Evolutionary conservation across 2,888 invertebrate species (phyloP).

Genomic region (Eubasilissa splendida): DNA sequence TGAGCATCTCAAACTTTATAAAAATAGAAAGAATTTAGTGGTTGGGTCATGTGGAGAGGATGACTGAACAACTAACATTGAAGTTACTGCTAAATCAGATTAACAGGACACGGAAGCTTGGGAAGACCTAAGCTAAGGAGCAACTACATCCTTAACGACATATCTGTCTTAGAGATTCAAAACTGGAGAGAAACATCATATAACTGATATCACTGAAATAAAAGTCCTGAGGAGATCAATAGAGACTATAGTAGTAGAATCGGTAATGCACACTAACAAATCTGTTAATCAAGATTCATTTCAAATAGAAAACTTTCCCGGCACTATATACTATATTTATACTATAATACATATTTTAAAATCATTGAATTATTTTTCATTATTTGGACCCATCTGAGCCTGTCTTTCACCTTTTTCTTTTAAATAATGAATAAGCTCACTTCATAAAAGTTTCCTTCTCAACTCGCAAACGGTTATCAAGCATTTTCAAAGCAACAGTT

Average conservation of each 20-base stretch:
- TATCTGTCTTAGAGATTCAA: too few relatives aligned
- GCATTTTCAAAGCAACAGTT: constrained; percentile 73
- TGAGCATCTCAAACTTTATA: too few relatives aligned
- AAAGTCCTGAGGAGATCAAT: too few relatives aligned
- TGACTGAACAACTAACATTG: too few relatives aligned
- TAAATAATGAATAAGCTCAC: constrained; percentile 40
- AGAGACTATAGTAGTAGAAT: not conserved
- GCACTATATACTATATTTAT: not conserved
- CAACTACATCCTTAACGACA: too few relatives aligned
- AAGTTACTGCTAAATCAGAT: too few relatives aligned
- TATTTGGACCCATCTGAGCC: not conserved
- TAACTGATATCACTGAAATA: too few relatives aligned
- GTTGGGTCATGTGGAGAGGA: too few relatives aligned
- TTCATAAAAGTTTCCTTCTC: constrained; percentile 70
- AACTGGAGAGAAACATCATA: too few relatives aligned
- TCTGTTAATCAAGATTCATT: not conserved
- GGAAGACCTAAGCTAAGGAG: too few relatives aligned
- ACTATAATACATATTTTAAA: not conserved
- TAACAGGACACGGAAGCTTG: too few relatives aligned
- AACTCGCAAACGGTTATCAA: constrained; percentile 73
- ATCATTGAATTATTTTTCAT: not conserved
- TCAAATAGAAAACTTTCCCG: not conserved
- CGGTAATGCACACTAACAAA: not conserved
- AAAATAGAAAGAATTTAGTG: too few relatives aligned
- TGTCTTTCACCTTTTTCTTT: not conserved